A percentile compares a stretch with the other conserved stretches of the same genome.
These are phyloP conservation scores for Phaetusa simplex DNA, from an alignment of 2,113 vertebrate genomes.

Conservation along the genomic window DNA sequence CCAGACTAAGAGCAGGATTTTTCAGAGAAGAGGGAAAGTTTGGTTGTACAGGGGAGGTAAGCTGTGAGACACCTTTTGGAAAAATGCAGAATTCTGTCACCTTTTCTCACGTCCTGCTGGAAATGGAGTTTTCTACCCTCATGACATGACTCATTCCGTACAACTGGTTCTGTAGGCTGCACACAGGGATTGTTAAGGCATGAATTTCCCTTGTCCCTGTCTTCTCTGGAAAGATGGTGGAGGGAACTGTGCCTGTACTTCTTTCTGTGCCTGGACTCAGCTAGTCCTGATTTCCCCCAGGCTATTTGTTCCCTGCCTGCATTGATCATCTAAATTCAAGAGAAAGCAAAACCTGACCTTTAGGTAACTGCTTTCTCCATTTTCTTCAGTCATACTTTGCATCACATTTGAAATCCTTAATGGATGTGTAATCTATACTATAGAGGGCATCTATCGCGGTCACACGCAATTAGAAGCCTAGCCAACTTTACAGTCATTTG, in stretches of 20 bases:
- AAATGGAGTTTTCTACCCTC: background rate
- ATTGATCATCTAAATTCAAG: background rate
- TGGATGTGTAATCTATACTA: background rate
- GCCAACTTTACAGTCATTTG: background rate
- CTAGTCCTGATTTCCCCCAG: background rate
- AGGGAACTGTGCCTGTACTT: background rate
- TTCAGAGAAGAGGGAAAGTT: background rate
- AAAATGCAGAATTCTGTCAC: background rate
- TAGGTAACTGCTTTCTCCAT: background rate
- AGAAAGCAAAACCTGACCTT: background rate
- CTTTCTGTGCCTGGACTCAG: background rate
- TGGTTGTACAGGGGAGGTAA: background rate
- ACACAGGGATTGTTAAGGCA: background rate
- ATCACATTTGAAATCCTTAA: background rate
- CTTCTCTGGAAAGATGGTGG: background rate
- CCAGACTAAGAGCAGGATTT: background rate
- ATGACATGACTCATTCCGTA: background rate
- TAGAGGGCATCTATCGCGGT: background rate
- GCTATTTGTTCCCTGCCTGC: background rate
- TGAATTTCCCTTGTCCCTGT: background rate
- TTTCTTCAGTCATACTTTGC: background rate
- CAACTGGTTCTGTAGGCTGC: background rate
- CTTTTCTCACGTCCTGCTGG: background rate
- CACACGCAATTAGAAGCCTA: background rate
- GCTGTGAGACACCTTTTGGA: background rate